Evolutionary conservation across 2,113 vertebrate species (phyloP), one percentile per base, ranked within the genome.

Genomic region (Megaceryle torquata): DNA sequence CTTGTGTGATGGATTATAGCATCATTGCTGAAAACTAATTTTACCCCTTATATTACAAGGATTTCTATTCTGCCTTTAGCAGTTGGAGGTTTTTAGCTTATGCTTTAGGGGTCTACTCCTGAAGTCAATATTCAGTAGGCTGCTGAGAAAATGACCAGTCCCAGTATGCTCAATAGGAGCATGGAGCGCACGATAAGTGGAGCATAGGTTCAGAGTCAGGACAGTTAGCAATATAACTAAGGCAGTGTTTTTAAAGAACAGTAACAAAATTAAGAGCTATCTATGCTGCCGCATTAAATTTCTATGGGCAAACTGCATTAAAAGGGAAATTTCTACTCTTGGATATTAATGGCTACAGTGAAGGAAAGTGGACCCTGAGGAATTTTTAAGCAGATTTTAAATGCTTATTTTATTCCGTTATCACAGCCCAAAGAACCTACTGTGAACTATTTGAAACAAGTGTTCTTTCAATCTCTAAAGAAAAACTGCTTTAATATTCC

Each of bases 1-100:
- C 96, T 80, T 61, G 29, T 5, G 4, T 97, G 94, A 97, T 96
- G 94, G 96, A 97, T 97, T 95, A 95, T 78, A 88, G 92, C 85
- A 88, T 91, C 81, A 57, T 89, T 86, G 95, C 89, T 91, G 72
- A 93, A 96, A 97, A 81, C 69, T 96, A 93, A 91, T 96, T 95
- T 92, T 95, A 51, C 80, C 59, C 79, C 90, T 88, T 88, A 11
- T 63, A 59, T 51, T 61, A 82, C 1, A 2, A 94, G 82, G 82
- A 48, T 76, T 95, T 86, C 86, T 89, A 3, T 31, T 60, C 74
- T 88, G 69, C 76, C 65, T 91, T 80, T 15, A 90, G 78, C 82
- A 85, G 69, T 69, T 88, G 59, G 59, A 77, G 51, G 11, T 64
- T 67, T 76, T 35, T 65, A 96, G 84, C 46, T 46, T 11, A 39